Base-by-base conservation (phyloP, 2,888 invertebrate species). In the Hecatera dysodea region DNA sequence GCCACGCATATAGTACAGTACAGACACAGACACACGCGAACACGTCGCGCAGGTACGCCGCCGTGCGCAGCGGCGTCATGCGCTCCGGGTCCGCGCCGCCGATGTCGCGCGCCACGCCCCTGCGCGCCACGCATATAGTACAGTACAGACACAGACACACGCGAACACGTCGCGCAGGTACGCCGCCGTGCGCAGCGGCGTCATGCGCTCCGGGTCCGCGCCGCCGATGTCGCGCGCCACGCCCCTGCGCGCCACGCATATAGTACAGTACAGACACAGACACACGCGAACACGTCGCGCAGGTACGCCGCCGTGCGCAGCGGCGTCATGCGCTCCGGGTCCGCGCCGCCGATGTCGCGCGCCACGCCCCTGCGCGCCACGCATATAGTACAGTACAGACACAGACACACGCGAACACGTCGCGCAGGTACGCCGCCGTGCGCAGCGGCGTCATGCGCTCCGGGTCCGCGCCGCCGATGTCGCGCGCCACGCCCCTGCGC, bases 291-390 rank as follows among this genome's bases (percentile, higher is more conserved):
- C 39, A 39, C 39, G 39, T 39, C 39, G 39, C 64, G 56, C 65
- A 99, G 95, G 91, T 99, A 99, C 67, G 97, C 96, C 80, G 98
- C 98, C 7, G 98, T 97, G 64, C 96, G 96, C 0, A 97, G 97
- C 11, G 99, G 98, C 11, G 98, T 96, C 99, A 99, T 99, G 81
- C 98, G 96, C 93, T 99, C 99, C 0, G 99, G 99, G 94, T 99
- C 99, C 1, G 97, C 97, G 57, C 98, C 98, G 80, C 97, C 97
- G 86, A 97, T 97, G 91, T 97, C 97, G 73, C 97, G 96, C 15
- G 97, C 96, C 75, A 76, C 67, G 64, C 74, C 79, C 52, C 78
- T 64, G 97, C 50, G 55, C 46, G n/a, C 39, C 39, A 39, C 39
- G 39, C 39, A 39, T 39, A 39, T 39, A 39, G 15, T 39, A 39